A percentile compares a stretch with the other conserved stretches of the same genome.
These are phyloP conservation scores for Hydrolagus colliei DNA, from an alignment of 2,797 vertebrate genomes.

Conservation along the genomic window DNA sequence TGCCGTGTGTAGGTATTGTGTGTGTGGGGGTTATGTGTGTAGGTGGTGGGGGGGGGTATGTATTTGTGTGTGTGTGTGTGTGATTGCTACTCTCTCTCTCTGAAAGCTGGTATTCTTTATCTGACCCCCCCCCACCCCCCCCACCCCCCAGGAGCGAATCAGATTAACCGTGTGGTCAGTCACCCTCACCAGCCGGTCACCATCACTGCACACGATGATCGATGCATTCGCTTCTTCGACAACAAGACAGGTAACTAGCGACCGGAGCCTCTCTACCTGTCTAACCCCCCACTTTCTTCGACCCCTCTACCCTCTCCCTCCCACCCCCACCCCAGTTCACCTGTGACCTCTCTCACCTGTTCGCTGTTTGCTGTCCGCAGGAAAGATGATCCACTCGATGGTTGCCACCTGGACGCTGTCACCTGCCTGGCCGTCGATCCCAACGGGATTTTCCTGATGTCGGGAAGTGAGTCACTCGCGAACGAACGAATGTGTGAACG, in stretches of 20 bases:
- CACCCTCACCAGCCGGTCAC: slow-evolving; percentile 74
- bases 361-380: slow-evolving; percentile 43
- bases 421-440: slow-evolving; percentile 83
- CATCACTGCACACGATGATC: slow-evolving; percentile 80
- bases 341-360: accelerated
- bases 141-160: slow-evolving; percentile 57
- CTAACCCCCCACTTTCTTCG: no score
- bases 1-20: no score
- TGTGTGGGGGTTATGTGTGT: no score
- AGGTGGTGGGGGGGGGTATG: no score
- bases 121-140: no score
- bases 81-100: no score
- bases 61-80: no score
- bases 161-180: slow-evolving; percentile 80
- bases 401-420: slow-evolving; percentile 83
- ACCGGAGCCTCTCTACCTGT: no score
- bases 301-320: neutral
- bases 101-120: no score
- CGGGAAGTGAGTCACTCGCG: slow-evolving; percentile 69
- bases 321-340: accelerated
- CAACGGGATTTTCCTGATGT: slow-evolving; percentile 82
- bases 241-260: slow-evolving; percentile 72
- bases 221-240: slow-evolving; percentile 81
- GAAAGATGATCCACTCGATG: slow-evolving; percentile 80
- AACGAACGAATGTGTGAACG: no score